Conservation (phyloP, 2,888 invertebrate species). For the Strigamia crassipes region DNA sequence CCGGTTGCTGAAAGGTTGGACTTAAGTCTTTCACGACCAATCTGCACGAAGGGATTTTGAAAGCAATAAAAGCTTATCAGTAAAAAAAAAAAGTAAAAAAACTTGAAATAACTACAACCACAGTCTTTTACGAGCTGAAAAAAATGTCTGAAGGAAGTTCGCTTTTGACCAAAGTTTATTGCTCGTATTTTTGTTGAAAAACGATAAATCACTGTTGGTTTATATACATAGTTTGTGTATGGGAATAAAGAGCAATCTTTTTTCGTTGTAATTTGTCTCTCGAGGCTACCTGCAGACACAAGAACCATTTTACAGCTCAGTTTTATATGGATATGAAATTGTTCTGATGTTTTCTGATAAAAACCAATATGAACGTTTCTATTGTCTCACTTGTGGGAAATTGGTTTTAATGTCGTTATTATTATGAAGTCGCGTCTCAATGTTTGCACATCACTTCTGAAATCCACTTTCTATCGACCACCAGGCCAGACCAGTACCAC, state of each 20-base stretch:
- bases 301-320: conserved; percentile 5
- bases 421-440: neutral
- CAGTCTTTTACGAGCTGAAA: neutral
- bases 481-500: neutral
- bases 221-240: neutral
- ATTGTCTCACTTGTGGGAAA: neutral
- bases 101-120: neutral
- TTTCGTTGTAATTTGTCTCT: neutral
- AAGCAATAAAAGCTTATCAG: conserved; percentile 6
- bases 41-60: neutral
- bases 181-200: conserved; percentile 4
- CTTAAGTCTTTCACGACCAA: neutral
- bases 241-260: neutral
- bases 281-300: neutral
- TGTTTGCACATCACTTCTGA: conserved; percentile 10
- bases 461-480: neutral
- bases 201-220: neutral
- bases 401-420: neutral
- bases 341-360: neutral
- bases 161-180: conserved; percentile 19
- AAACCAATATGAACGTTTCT: neutral
- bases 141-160: neutral
- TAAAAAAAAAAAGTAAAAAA: neutral
- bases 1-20: neutral
- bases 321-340: conserved; percentile 18